Base-by-base conservation (phyloP, 2,797 vertebrate genomes). In the Craterocephalus amniculus region DNA sequence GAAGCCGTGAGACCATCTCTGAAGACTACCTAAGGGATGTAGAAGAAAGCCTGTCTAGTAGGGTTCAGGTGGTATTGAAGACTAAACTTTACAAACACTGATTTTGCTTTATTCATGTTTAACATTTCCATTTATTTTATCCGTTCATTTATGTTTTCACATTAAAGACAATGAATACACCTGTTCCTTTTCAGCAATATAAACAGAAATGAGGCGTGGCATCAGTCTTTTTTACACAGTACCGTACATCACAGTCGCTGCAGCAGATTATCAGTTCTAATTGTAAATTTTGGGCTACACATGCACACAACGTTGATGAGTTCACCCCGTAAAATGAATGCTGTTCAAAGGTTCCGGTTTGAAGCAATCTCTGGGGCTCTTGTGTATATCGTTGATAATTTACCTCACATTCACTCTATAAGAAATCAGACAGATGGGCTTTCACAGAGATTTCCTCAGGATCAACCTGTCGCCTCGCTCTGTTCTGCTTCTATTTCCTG, bases 401-500 rank as follows among this genome's bases (percentile, higher is more conserved):
- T 76, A 54, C 58, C 67, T 69, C 61, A 54, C 63, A 77, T 80
- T 78, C 58, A 69, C 43, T 56, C 54, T 54, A 51, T 62, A 34
- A 67, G 64, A 60, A 66, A 71, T 70, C 32, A 49, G 51, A 68
- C 38, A 71, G 57, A 71, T 51, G 29, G 55, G 77, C 70, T 35
- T 79, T 73, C 76, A 76, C 16, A 29, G 60, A 79, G 66, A 81
- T 85, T 85, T 72, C 16, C n/a, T 27, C 8, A 2, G 62, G 75
- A 83, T 86, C 76, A 79, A 73, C 40, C 63, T 70, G 70, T 77
- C 79, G 83, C 8, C 61, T 22, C 16, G 12, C 65, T 75, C 63
- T 58, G 16, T 59, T 72, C 35, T 69, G 10, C 52, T 60, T 67
- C 58, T 76, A 43, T 75, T 72, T 70, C 76, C 55, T 74, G 12